Base-by-base conservation (phyloP, 2,888 invertebrate genomes). In the Electrophaes corylata region DNA sequence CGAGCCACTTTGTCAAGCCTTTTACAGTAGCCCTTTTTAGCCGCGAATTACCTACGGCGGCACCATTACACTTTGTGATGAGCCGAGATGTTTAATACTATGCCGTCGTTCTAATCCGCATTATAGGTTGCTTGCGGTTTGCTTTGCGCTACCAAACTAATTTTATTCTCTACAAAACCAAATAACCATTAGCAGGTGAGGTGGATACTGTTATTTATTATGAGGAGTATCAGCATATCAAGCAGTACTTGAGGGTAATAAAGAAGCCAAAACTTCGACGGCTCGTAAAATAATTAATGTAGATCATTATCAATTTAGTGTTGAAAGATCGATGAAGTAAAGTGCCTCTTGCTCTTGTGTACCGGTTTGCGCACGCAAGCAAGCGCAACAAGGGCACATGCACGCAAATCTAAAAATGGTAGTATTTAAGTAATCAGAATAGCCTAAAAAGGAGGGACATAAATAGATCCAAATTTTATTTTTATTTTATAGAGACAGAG, bases 401-500 rank as follows among this genome's bases (percentile, higher is more conserved):
- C 72, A 72, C 65, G 70, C 70, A 66, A 69, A 67, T 70, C 69
- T 65, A 62, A 70, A 72, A 69, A 72, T 72, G 60, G 67, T 61
- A 56, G 58, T 67, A 68, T 73, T 72, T 72, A 69, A 72, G 71
- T 71, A 56, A 62, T 57, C 53, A 26, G 41, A 64, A 57, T 75
- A 77, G 72, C 72, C 72, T 71, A 52, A 61, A 65, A 75, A 56
- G 72, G 52, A 61, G 18, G 54, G 29, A 66, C 80, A 86, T 83
- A 86, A 85, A 83, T 83, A 83, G 79, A 76, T 76, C 79, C 81
- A 88, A 88, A 89, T 87, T 86, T 81, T 86, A 82, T 89, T 90
- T 88, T 83, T 77, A 73, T 90, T 88, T 83, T 77, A 73, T 71
- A 78, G 78, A 76, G 75, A 71, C 67, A 72, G 68, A 72, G 71